Evolutionary conservation across 2,888 invertebrate species (phyloP).

Genomic region (Drosophila demipolita): DNA sequence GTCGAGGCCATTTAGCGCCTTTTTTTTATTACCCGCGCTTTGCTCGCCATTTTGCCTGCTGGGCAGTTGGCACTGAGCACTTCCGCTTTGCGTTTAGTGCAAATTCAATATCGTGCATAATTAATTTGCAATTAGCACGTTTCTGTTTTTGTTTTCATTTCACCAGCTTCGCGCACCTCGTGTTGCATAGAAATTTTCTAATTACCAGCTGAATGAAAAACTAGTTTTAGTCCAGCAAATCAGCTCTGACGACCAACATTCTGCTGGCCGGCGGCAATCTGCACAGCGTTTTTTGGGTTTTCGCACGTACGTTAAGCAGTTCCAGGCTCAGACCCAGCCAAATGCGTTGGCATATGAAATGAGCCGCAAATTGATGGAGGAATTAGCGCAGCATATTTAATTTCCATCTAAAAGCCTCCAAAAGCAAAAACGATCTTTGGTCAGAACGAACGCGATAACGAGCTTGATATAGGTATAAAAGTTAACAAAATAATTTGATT

Average conservation of each 20-base stretch:
- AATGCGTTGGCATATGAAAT: conserved; percentile 79
- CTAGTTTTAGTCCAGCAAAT: conserved; percentile 47
- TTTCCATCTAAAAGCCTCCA: conserved; percentile 40
- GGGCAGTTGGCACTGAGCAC: conserved; percentile 5
- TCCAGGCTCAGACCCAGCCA: conserved; percentile 30
- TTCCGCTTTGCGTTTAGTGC: conserved; percentile 74
- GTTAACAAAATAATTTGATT: not conserved
- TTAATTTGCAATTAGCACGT: conserved; percentile 85
- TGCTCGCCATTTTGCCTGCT: conserved; percentile 35
- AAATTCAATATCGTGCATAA: conserved; percentile 85
- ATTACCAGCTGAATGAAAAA: conserved; percentile 72
- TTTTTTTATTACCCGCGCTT: conserved; percentile 6
- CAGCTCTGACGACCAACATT: conserved; percentile 28
- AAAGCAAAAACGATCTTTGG: conserved; percentile 14
- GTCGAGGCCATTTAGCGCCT: conserved; percentile 41
- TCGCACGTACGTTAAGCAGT: conserved; percentile 54
- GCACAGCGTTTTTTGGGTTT: conserved; percentile 45
- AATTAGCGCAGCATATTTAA: conserved; percentile 80
- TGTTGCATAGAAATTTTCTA: conserved; percentile 72
- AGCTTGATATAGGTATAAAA: not conserved
- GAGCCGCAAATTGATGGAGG: conserved; percentile 80
- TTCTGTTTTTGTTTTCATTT: conserved; percentile 78
- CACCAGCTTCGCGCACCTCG: conserved; percentile 53
- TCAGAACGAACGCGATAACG: not conserved
- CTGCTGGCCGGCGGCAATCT: conserved; percentile 61